Base-by-base conservation (phyloP, 1,140 invertebrate species). In the Sinonovacula constricta region DNA sequence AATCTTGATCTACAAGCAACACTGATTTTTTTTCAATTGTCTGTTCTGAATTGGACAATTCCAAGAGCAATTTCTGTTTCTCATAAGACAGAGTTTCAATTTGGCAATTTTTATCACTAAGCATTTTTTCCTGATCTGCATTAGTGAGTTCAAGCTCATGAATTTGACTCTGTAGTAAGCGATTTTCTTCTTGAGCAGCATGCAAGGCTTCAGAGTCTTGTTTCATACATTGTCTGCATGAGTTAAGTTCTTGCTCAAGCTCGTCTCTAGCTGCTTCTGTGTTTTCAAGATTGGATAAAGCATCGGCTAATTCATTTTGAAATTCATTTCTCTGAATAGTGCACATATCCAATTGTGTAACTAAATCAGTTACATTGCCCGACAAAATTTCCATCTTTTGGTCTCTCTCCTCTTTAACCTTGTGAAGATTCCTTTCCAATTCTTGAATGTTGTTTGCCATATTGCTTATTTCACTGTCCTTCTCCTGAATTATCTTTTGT, bases 391-490 rank as follows among this genome's bases (percentile, higher is more conserved):
- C 72, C n/a, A 76, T 76, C 30, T 76, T 76, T 18, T 36, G 34
- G 14, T 76, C 51, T 18, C 62, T 66, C 63, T 76, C 72, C 45
- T 76, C 62, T 39, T 76, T 76, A 1, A 76, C 63, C 57, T 76
- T 66, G 30, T 3, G 34, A 10, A 76, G 15, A 67, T 76, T 76
- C 33, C 53, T 45, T 45, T 76, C 72, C 15, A 76, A 28, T 67
- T 76, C 72, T 31, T 67, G 72, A 28, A 76, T 66, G 18, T 76
- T 66, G 45, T 76, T 76, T 15, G 45, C 33, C n/a, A 76, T 39
- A 57, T 76, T 76, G 49, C 72, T 76, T 26, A 76, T 66, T 15
- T 76, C 62, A 76, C 36, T 67, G 24, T 76, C 72, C 45, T 76
- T 76, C 22, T 76, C 72, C n/a, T 60, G 45, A 15, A 67, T 18